These are phyloP conservation scores for Bedellia somnulentella DNA, from an alignment of 2,888 invertebrate species.

Conservation along the genomic window DNA sequence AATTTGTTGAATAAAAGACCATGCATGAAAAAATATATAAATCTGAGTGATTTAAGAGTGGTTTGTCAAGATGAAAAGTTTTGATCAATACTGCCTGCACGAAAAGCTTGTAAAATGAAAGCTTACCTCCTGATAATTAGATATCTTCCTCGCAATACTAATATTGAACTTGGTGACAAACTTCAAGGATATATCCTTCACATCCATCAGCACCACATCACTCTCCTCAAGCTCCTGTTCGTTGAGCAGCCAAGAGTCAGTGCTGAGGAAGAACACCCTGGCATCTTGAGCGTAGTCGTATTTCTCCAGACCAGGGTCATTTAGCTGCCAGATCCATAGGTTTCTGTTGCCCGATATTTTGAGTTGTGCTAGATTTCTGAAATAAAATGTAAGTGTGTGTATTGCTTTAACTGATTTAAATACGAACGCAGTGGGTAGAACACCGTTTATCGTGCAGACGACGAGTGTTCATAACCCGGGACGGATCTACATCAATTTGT, in stretches of 20 bases:
- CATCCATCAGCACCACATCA: conserved; percentile 35
- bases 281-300: conserved; percentile 36
- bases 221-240: conserved; percentile 20
- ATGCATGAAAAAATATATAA: no score
- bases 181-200: conserved; percentile 35
- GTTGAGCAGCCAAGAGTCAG: conserved; percentile 26
- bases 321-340: conserved; percentile 44
- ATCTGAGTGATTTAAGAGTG: no score
- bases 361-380: conserved; percentile 32
- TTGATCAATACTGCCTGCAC: no score
- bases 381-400: conserved; percentile 10
- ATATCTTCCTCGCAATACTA: conserved; percentile 63
- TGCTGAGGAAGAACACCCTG: conserved; percentile 27
- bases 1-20: no score
- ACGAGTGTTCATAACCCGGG: no score
- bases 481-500: no score
- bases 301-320: conserved; percentile 38
- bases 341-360: conserved; percentile 22
- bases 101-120: no score
- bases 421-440: no score
- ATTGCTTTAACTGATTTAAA: background rate
- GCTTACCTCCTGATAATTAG: conserved; percentile 63
- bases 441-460: no score
- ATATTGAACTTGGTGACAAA: conserved; percentile 63
- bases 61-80: no score